phyloP scores from a whole-genome alignment of 2,888 invertebrate species.

The Lypha dubia region DNA sequence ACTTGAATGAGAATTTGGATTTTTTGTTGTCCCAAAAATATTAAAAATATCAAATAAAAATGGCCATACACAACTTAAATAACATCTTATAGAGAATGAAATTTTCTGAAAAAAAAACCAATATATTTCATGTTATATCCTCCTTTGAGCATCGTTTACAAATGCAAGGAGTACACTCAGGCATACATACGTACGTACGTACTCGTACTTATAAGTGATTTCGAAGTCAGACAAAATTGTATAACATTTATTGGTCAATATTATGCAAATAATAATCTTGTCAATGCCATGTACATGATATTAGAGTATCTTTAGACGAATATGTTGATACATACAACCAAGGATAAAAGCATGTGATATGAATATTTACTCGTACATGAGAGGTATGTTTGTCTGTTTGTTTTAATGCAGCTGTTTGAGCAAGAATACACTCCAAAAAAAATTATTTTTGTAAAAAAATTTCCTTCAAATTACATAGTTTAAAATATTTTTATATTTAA shows the following conservation, averaged over 20 bases:
- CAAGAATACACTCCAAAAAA: too few species aligned
- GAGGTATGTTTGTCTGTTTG: too few species aligned
- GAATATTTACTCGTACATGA: too few species aligned
- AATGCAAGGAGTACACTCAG: neutral
- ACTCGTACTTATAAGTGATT: neutral
- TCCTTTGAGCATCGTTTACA: slow-evolving; percentile 18
- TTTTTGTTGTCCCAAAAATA: neutral
- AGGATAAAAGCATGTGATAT: neutral
- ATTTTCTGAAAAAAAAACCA: slow-evolving; percentile 55
- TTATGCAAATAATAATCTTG: slow-evolving; percentile 70
- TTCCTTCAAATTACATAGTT: too few species aligned
- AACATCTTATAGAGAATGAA: neutral
- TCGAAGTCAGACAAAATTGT: slow-evolving; percentile 29
- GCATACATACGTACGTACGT: neutral
- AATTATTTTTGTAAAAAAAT: too few species aligned
- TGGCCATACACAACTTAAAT: neutral
- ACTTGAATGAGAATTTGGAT: neutral
- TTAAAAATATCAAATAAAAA: slow-evolving; percentile 12
- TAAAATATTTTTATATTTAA: too few species aligned
- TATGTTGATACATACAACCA: neutral
- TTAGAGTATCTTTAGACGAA: slow-evolving; percentile 53
- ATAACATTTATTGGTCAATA: slow-evolving; percentile 68
- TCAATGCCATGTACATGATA: slow-evolving; percentile 67
- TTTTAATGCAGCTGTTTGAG: too few species aligned
- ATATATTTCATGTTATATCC: slow-evolving; percentile 47